Evolutionary conservation across 2,888 invertebrate species (phyloP), one percentile per base, ranked within the genome.

Genomic region (Ophion obscuratus): DNA sequence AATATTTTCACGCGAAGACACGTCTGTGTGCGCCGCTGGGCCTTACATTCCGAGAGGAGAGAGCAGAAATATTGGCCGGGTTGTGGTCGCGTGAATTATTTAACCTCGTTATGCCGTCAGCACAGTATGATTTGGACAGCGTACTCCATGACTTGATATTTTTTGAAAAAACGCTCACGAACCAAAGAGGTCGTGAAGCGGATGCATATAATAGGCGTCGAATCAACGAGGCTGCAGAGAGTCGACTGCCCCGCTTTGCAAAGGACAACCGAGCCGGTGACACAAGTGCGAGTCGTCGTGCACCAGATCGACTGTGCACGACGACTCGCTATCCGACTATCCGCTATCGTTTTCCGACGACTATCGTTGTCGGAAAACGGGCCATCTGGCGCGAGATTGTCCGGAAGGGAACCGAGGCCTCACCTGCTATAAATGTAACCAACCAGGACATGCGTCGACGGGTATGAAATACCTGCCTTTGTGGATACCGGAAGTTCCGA

Each of bases 401-500:
- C 7, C 73, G 0, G 62, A 61, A 2, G n/a, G 2, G 4, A 10
- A 14, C 1, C 5, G 53, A 2, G 14, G 20, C 6, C 5, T 27
- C 14, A n/a, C n/a, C n/a, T n/a, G n/a, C 14, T 14, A 4, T 11
- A 31, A 53, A 24, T 53, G 70, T 53, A 11, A 27, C 0, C 10
- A 47, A 53, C 9, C 53, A 1, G 70, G 53, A 0, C 24, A 47
- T 2, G 0, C 0, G 53, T 62, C 3, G 59, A 67, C 20, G 59
- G 62, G 36, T 27, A 47, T 4, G 44, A 77, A 0, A 59, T 77
- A 1, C 9, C 24, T 5, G 40, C 36, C 5, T 73, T 77, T 2
- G 31, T 83, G 1, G 76, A 75, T 14, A 9, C 75, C 20, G 81
- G 81, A 0, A 75, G 76, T 24, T 61, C 81, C 1, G 81, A 76